Evolutionary conservation across 2,888 invertebrate species (phyloP).

Genomic region (Chrysolina haemoptera): DNA sequence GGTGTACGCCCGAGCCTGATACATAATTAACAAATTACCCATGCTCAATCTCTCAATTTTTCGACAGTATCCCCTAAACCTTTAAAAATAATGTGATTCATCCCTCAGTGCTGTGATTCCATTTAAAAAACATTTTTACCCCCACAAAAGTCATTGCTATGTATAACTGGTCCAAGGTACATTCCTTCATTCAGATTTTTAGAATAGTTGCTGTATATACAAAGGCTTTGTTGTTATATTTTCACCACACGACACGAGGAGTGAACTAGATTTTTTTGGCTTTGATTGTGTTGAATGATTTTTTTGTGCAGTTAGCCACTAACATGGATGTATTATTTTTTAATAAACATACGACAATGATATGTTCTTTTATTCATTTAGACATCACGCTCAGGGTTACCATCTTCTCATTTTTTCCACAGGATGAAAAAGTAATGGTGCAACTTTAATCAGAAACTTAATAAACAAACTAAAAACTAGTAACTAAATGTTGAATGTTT

Average conservation of each 20-base stretch:
- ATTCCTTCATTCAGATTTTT: constrained; percentile 51
- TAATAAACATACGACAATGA: constrained; percentile 58
- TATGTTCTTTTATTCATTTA: constrained; percentile 57
- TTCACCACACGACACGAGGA: constrained; percentile 41
- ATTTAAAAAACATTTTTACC: constrained; percentile 41
- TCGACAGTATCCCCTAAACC: constrained; percentile 53
- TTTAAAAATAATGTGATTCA: constrained; percentile 58
- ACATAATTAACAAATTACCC: constrained; percentile 61
- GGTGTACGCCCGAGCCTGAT: constrained; percentile 65
- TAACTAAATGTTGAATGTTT: constrained; percentile 42
- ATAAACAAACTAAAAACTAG: constrained; percentile 40
- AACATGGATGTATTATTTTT: constrained; percentile 53
- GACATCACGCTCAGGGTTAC: constrained; percentile 58
- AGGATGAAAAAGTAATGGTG: constrained; percentile 54
- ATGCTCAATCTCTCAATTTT: constrained; percentile 53
- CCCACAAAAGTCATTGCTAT: constrained; percentile 48
- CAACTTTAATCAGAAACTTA: constrained; percentile 42
- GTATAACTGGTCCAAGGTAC: constrained; percentile 52
- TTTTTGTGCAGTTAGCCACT: constrained; percentile 62
- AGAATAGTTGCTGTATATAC: constrained; percentile 52
- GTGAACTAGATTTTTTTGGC: constrained; percentile 52
- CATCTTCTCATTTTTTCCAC: constrained; percentile 53
- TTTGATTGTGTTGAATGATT: constrained; percentile 59
- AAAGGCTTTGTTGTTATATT: constrained; percentile 48
- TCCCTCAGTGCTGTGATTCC: constrained; percentile 58